Conservation (phyloP, 2,797 vertebrate species). For the Pangasius sanitwongsei region DNA sequence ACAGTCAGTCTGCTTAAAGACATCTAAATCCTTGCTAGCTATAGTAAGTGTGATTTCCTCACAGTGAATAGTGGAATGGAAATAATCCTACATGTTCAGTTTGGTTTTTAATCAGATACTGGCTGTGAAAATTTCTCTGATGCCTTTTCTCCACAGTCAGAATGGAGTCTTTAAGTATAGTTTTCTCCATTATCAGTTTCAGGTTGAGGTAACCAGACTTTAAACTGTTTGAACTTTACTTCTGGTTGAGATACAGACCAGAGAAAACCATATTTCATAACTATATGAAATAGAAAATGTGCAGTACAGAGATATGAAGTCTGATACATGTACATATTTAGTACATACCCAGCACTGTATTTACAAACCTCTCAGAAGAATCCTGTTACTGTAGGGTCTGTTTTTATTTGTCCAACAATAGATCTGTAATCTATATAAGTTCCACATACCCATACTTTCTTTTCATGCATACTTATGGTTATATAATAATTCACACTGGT, state of each 20-base stretch:
- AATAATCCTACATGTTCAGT: neutral
- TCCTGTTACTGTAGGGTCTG: neutral
- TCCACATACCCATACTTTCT: neutral
- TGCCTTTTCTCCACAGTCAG: neutral
- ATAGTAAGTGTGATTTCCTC: neutral
- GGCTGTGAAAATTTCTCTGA: neutral
- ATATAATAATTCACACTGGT: neutral
- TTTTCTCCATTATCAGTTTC: neutral
- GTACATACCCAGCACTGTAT: neutral
- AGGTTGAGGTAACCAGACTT: neutral
- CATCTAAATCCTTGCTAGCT: neutral
- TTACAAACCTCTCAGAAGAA: neutral
- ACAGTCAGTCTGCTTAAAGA: neutral
- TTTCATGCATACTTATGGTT: neutral
- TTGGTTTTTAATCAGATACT: neutral
- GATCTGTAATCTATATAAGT: neutral
- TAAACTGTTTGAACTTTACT: neutral
- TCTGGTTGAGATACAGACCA: neutral
- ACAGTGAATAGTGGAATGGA: neutral
- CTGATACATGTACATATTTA: too few relatives aligned
- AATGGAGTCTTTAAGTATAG: neutral
- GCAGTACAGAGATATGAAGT: neutral
- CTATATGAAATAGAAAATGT: neutral
- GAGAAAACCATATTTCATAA: neutral
- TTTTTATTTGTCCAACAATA: neutral